These are phyloP conservation scores for Metopia argyrocephala DNA, from an alignment of 2,888 invertebrate species.

Conservation along the genomic window DNA sequence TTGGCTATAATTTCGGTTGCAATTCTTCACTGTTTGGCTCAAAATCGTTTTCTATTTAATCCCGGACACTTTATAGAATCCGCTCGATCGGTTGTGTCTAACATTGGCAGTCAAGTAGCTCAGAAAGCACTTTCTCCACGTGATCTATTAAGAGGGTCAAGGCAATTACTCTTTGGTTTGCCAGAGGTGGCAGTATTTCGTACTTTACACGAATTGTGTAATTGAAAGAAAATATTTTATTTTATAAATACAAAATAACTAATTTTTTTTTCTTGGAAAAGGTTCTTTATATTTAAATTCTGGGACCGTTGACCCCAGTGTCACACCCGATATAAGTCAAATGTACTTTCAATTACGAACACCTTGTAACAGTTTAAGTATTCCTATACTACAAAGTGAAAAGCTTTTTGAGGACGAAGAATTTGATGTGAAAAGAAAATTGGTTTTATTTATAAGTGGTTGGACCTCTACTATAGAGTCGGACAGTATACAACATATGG, in stretches of 20 bases:
- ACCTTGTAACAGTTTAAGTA: conserved; percentile 63
- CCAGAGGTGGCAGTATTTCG: conserved; percentile 31
- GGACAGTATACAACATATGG: conserved; percentile 63
- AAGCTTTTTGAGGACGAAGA: conserved; percentile 64
- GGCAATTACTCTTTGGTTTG: conserved; percentile 26
- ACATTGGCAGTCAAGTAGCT: conserved; percentile 8
- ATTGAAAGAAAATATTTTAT: not conserved
- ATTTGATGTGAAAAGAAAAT: conserved; percentile 69
- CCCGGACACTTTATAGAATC: conserved; percentile 20
- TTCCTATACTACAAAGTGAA: conserved; percentile 65
- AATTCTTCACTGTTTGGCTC: not conserved
- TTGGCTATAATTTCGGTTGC: not conserved
- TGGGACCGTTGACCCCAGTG: conserved; percentile 61
- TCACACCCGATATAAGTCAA: conserved; percentile 67
- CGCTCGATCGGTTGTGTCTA: conserved; percentile 4
- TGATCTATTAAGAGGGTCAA: conserved; percentile 8
- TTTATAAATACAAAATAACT: too few species aligned
- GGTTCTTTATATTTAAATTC: conserved; percentile 66
- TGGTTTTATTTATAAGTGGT: conserved; percentile 73
- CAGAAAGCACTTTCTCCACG: not conserved
- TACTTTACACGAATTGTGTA: conserved; percentile 45
- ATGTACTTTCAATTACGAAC: conserved; percentile 70
- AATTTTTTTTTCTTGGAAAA: conserved; percentile 43
- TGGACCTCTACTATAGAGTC: conserved; percentile 70
- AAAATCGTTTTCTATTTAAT: conserved; percentile 27